Evolutionary conservation across 2,888 invertebrate species (phyloP).

Genomic region (Lasioglossum morio): DNA sequence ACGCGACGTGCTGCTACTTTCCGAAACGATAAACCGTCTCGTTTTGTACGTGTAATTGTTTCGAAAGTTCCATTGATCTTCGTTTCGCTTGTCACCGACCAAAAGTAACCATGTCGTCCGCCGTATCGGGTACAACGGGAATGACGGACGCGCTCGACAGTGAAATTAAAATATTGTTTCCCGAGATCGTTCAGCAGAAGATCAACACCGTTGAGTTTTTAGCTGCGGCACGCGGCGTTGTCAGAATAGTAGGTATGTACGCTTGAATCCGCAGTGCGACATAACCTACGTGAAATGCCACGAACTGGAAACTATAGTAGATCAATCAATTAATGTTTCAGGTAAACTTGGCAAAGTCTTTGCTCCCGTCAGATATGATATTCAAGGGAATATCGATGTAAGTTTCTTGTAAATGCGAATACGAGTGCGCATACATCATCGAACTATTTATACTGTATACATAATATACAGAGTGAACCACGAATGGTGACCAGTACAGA

Average conservation of each 20-base stretch:
- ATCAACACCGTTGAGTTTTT: constrained; percentile 88
- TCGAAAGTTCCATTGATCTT: neutral
- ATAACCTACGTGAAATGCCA: neutral
- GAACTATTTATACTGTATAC: neutral
- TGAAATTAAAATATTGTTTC: constrained; percentile 84
- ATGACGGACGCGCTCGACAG: constrained; percentile 57
- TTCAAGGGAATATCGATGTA: constrained; percentile 92
- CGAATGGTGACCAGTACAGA: no score
- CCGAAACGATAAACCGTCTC: neutral
- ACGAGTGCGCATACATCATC: neutral
- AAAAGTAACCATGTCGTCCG: constrained; percentile 27
- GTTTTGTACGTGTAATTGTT: neutral
- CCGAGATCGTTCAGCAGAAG: constrained; percentile 86
- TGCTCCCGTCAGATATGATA: constrained; percentile 90
- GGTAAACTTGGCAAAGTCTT: constrained; percentile 91
- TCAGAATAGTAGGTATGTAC: constrained; percentile 88
- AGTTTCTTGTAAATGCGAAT: constrained; percentile 74
- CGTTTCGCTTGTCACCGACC: neutral
- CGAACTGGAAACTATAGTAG: neutral
- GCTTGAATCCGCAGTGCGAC: neutral
- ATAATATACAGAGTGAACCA: no score
- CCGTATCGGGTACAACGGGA: neutral
- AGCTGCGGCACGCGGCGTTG: constrained; percentile 87
- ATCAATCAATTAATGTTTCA: constrained; percentile 78
- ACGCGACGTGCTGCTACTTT: neutral